Evolutionary conservation across 2,888 invertebrate species (phyloP), one percentile per base, ranked within the genome.

Genomic region (Rhopalosiphum nymphaeae): DNA sequence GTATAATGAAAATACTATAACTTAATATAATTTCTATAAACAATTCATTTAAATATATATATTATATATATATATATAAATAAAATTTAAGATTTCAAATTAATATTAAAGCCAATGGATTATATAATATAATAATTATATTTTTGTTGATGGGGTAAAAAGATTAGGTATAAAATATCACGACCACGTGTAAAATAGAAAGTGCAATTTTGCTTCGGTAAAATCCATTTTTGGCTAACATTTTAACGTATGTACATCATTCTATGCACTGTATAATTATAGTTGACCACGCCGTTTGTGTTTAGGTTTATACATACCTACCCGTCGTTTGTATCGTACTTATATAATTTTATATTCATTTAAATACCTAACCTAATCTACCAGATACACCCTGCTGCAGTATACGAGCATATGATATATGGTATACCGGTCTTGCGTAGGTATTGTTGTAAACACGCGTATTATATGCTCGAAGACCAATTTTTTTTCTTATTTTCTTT

Each of bases 361-460:
- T 42, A 78, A 78, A 78, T 78, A 21, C 78, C 36, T 9, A 78
- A 78, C 36, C 78, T 78, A 78, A 78, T 78, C 78, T 78, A 78
- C 36, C 36, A 36, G 78, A 78, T 78, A 78, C 78, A 78, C 78
- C 78, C 78, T 78, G 21, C 78, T 78, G 21, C 78, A 21, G 36
- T 78, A 78, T 21, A 78, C 36, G 21, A 78, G 21, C 78, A 42
- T 67, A n/a, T 36, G 10, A 78, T 42, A 78, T 67, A 78, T 78
- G 78, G 78, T 78, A 36, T 78, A 25, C 78, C 36, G 36, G 78
- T 9, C 36, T 78, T 36, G 16, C 36, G 78, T 78, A 78, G 78
- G 78, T 78, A 78, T 78, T 36, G 36, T 78, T 78, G 78, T 78
- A 78, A 78, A 78, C 78, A 78, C 78, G 78, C 36, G 78, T 78